phyloP scores from a whole-genome alignment of 2,113 vertebrate species.

The Entomyzon cyanotis region DNA sequence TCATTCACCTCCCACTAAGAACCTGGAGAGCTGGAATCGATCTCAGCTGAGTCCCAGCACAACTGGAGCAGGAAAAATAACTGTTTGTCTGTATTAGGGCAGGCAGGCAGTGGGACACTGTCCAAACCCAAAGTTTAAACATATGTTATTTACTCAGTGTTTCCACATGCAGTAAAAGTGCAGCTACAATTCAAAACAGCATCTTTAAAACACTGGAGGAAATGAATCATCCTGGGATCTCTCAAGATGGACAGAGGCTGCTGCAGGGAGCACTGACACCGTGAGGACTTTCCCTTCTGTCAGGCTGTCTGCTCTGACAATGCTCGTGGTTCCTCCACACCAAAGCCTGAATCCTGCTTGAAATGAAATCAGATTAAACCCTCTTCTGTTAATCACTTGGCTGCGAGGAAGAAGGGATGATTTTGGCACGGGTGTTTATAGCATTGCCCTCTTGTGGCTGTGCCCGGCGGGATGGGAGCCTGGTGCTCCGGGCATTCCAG shows the following conservation, averaged over 20 bases:
- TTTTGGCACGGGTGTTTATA: fast-evolving
- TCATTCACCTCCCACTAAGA: not conserved
- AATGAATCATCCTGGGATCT: slow-evolving; percentile 11
- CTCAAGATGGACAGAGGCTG: not conserved
- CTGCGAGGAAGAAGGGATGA: not conserved
- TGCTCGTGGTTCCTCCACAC: not conserved
- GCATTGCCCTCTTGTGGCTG: not conserved
- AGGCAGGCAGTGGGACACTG: slow-evolving; percentile 9
- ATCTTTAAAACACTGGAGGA: slow-evolving; percentile 6
- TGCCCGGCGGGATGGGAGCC: not conserved
- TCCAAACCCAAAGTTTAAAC: slow-evolving; percentile 38
- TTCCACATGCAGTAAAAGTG: slow-evolving; percentile 56
- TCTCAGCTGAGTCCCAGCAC: not conserved
- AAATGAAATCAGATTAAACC: not conserved
- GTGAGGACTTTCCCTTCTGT: not conserved
- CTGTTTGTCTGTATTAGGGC: not conserved
- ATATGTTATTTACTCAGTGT: slow-evolving; percentile 52
- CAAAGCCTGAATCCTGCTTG: not conserved
- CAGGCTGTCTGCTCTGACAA: not conserved
- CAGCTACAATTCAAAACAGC: slow-evolving; percentile 38
- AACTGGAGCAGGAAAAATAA: not conserved
- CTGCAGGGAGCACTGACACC: not conserved
- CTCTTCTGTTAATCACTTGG: not conserved
- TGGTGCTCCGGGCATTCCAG: not conserved
- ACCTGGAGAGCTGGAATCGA: not conserved